phyloP scores from a whole-genome alignment of 1,140 invertebrate species.

The Dendroctonus valens region DNA sequence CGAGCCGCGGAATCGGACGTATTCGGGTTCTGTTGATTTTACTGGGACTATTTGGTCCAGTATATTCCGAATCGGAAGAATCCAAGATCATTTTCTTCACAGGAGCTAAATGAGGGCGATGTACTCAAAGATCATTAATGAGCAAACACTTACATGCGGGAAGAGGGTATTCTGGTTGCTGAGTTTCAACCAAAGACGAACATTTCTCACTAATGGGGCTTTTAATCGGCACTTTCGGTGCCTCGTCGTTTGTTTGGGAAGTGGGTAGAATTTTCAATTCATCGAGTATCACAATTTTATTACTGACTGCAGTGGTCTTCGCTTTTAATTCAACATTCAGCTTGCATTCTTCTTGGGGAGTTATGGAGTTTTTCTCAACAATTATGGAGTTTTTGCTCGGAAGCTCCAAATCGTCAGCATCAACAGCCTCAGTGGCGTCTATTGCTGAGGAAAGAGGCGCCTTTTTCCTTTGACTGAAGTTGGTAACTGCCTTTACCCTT shows the following conservation, averaged over 20 bases:
- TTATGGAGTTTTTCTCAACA: background rate
- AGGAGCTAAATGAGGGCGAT: constrained; percentile 5
- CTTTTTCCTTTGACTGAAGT: constrained; percentile 47
- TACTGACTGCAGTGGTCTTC: background rate
- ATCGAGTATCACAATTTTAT: too few relatives aligned
- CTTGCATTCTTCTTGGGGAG: background rate
- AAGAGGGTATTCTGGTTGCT: background rate
- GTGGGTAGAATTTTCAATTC: too few relatives aligned
- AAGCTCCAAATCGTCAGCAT: background rate
- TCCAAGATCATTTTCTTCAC: background rate
- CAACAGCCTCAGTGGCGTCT: background rate
- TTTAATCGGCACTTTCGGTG: background rate
- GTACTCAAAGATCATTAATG: too few relatives aligned
- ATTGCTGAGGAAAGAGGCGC: background rate
- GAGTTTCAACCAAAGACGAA: background rate
- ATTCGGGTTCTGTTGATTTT: constrained; percentile 46
- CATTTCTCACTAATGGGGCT: background rate
- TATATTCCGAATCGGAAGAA: constrained; percentile 41
- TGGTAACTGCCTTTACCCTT: constrained; percentile 48
- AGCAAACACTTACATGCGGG: background rate
- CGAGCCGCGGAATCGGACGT: constrained; percentile 44
- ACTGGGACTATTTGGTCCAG: constrained; percentile 45
- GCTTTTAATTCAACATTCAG: background rate
- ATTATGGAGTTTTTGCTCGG: background rate
- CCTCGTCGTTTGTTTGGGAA: background rate